Evolutionary conservation across 2,888 invertebrate species (phyloP), one percentile per base, ranked within the genome.

Genomic region (Gryllus longicercus): DNA sequence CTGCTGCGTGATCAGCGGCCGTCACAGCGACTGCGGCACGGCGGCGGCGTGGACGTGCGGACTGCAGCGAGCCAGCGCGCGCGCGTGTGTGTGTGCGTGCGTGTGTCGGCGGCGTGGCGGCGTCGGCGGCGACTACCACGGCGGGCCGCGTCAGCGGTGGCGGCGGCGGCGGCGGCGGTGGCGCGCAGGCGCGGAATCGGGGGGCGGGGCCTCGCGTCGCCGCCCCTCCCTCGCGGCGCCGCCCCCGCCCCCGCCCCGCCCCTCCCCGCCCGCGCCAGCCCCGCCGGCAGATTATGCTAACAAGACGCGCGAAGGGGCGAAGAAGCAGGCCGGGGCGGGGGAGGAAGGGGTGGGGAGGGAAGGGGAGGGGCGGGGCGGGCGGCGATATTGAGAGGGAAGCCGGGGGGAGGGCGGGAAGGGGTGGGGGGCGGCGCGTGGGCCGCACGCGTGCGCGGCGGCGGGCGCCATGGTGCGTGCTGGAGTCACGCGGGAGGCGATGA

Each of bases 241-340:
- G 78, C 78, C 63, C 51, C 63, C 63, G 63, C 63, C 63, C 63
- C 2, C 18, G 63, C 63, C 63, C 63, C 16, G 2, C 63, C 63
- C 63, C 63, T 3, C 63, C 18, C 2, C 63, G 0, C 16, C 63
- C 63, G 18, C 63, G 5, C 14, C 5, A 2, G 63, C 63, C 63
- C 11, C n/a, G 12, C 63, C 63, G 16, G 63, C 16, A 63, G 63
- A 63, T 63, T 63, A 63, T 63, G 63, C 63, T 63, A 63, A 63
- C 63, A 63, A 63, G 63, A 63, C 63, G 63, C n/a, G n/a, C 16
- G n/a, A 63, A 63, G 63, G 63, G 63, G n/a, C n/a, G 74, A 78
- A 74, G 16, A 18, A 25, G 23, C 14, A 14, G 78, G 51, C n/a
- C 38, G 10, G 11, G 25, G 78, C 23, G 12, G 14, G 74, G 78